Conservation (phyloP, 2,797 vertebrate species). For the Petrocephalus sullivani region DNA sequence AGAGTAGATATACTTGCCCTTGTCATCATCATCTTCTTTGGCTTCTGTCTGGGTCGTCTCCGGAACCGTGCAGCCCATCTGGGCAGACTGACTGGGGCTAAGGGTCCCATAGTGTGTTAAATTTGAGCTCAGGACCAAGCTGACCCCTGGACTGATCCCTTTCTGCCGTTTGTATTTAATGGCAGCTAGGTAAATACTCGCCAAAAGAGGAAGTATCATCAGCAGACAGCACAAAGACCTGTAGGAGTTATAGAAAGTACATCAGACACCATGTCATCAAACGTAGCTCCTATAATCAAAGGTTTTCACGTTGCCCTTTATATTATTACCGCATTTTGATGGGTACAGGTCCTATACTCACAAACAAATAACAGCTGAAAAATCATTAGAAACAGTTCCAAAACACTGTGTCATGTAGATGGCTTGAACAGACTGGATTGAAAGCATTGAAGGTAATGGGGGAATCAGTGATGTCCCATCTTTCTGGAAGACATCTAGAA, state of each 20-base stretch:
- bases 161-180: conserved; percentile 40
- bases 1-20: conserved; percentile 29
- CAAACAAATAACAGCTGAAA: conserved; percentile 54
- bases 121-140: conserved; percentile 36
- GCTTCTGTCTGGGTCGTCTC: conserved; percentile 4
- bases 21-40: conserved; percentile 19
- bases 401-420: conserved; percentile 58
- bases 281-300: background rate
- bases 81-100: conserved; percentile 40
- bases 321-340: background rate
- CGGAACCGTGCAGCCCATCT: background rate
- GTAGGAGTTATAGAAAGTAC: conserved; percentile 25
- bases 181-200: conserved; percentile 49
- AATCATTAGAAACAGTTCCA: conserved; percentile 36
- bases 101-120: conserved; percentile 54
- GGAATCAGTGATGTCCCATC: conserved; percentile 51
- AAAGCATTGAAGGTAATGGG: conserved; percentile 53
- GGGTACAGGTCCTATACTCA: conserved; percentile 41
- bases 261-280: background rate
- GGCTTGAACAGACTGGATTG: conserved; percentile 49
- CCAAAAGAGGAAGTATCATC: conserved; percentile 55
- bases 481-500: conserved; percentile 50
- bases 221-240: conserved; percentile 62
- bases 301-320: background rate
- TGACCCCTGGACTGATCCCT: conserved; percentile 34